Evolutionary conservation across 2,797 vertebrate genomes (phyloP).

Genomic region (Muraenolepis orangiensis): DNA sequence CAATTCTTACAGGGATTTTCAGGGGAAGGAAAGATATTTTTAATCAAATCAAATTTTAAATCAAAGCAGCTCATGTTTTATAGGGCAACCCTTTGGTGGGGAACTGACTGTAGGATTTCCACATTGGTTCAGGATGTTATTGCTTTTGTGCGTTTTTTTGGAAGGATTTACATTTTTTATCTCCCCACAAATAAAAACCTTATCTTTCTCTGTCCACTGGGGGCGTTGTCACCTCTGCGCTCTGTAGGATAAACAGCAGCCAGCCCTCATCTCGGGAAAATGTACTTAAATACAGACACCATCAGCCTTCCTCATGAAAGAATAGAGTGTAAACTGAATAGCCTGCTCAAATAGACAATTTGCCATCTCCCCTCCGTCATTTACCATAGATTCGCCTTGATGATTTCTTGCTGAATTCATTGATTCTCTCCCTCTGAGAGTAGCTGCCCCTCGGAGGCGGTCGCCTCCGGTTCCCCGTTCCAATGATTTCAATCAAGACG

Average conservation of each 20-base stretch:
- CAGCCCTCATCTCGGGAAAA: slow-evolving; percentile 38
- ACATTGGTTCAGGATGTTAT: slow-evolving; percentile 55
- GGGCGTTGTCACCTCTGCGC: slow-evolving; percentile 61
- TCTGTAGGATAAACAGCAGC: slow-evolving; percentile 41
- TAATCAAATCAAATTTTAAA: slow-evolving; percentile 62
- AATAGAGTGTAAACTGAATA: slow-evolving; percentile 66
- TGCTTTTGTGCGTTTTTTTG: slow-evolving; percentile 56
- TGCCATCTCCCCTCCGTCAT: slow-evolving; percentile 63
- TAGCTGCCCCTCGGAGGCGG: slow-evolving; percentile 47
- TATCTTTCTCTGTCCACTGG: slow-evolving; percentile 30
- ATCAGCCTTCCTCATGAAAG: slow-evolving; percentile 35
- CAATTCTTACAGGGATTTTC: slow-evolving; percentile 49
- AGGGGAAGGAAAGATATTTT: slow-evolving; percentile 48
- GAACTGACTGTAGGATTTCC: slow-evolving; percentile 49
- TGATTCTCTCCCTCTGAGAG: slow-evolving; percentile 63
- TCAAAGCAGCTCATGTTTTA: slow-evolving; percentile 60
- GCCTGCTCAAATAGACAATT: slow-evolving; percentile 58
- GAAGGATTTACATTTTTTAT: slow-evolving; percentile 42
- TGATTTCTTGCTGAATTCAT: slow-evolving; percentile 74
- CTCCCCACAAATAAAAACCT: neutral
- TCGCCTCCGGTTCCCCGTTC: slow-evolving; percentile 55
- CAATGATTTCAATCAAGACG: slow-evolving; percentile 70
- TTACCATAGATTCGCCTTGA: slow-evolving; percentile 69
- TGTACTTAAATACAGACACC: slow-evolving; percentile 51
- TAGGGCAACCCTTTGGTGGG: slow-evolving; percentile 50